A percentile compares a stretch with the other conserved stretches of the same genome.
Conservation (phyloP, 2,888 invertebrate genomes). For the Meiosimyza decipiens region DNA sequence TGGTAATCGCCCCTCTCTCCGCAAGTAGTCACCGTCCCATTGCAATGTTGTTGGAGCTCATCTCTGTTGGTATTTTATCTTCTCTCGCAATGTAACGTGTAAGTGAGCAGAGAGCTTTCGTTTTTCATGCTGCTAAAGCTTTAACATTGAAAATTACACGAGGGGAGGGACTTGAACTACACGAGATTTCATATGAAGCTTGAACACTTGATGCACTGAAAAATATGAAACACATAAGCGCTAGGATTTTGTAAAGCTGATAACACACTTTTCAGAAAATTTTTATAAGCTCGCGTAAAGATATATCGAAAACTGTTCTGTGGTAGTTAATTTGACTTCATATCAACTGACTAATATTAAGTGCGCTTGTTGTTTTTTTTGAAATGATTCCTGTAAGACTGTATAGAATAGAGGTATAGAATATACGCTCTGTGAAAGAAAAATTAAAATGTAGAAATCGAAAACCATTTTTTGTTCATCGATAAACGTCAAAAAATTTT, state of each 20-base stretch:
- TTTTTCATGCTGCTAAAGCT: constrained; percentile 4
- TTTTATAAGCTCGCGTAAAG: no score
- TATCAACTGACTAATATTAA: neutral
- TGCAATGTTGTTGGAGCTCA: neutral
- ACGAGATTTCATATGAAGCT: neutral
- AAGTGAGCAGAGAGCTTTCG: neutral
- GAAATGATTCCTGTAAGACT: no score
- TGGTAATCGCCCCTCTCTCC: neutral
- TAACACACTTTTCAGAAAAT: no score
- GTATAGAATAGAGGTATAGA: no score
- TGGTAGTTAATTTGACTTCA: neutral
- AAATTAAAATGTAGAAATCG: no score
- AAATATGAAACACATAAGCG: neutral
- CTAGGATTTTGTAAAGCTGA: neutral
- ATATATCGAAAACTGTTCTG: no score
- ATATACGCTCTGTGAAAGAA: no score
- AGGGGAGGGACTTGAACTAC: neutral
- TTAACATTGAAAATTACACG: constrained; percentile 20
- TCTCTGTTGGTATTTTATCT: neutral
- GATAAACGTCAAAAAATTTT: no score
- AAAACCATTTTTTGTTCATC: no score
- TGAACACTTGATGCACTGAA: constrained; percentile 8
- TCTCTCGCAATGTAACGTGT: neutral
- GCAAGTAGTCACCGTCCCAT: no score
- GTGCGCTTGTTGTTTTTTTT: no score